These are phyloP conservation scores for Tringa solitaria DNA, from an alignment of 2,113 vertebrate genomes.

Conservation along the genomic window DNA sequence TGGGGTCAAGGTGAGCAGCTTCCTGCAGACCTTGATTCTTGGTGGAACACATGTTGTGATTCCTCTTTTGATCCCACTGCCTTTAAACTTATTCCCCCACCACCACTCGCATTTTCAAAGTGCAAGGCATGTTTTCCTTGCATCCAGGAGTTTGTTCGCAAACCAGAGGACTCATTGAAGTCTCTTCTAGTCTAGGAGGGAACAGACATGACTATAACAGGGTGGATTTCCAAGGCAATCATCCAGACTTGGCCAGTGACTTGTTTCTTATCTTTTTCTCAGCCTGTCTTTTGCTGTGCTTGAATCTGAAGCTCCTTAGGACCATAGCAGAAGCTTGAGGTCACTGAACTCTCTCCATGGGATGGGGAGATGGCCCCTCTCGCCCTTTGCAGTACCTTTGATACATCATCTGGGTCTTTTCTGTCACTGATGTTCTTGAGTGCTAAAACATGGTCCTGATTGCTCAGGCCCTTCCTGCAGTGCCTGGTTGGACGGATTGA, in stretches of 20 bases:
- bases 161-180: accelerated
- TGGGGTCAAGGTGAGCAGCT: not conserved
- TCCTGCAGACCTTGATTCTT: not conserved
- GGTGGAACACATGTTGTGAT: not conserved
- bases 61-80: not conserved
- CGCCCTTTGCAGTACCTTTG: not conserved
- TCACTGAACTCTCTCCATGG: not conserved
- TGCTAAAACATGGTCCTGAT: not conserved
- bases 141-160: not conserved
- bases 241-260: not conserved
- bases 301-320: not conserved
- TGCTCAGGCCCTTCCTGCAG: not conserved
- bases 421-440: not conserved
- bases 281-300: not conserved
- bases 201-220: not conserved
- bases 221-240: not conserved
- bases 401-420: not conserved
- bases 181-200: not conserved
- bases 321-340: not conserved
- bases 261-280: not conserved
- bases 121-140: not conserved
- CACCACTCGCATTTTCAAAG: not conserved
- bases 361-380: not conserved
- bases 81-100: not conserved
- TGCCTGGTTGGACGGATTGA: not conserved